Evolutionary conservation across 2,113 vertebrate species (phyloP), one percentile per base, ranked within the genome.

Genomic region (Danionella cerebrum): DNA sequence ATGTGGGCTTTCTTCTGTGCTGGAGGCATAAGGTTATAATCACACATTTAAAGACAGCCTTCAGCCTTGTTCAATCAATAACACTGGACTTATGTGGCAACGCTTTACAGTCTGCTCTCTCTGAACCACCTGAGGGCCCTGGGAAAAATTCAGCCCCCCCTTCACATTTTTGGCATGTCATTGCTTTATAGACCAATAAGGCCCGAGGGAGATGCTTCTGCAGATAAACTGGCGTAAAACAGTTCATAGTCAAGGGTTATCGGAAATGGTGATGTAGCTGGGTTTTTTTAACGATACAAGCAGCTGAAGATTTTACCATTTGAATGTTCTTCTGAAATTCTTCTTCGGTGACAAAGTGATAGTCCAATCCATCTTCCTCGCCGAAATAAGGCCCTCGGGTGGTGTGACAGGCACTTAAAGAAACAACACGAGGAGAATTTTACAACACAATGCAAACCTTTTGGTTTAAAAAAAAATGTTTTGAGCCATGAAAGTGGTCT

Each of bases 341-440:
- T 67, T 91, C 92, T 64, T 87, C 79, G 4, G 87, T 90, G 75
- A 95, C 24, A 67, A 95, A 98, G 76, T 97, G 88, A 79, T 95
- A 97, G 79, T 98, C 94, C 0, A 84, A 78, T 35, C 88, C 88
- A 67, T 94, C 87, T 51, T 92, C 88, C 81, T 98, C 96, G 50
- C 91, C 91, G 59, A 87, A 89, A 69, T 93, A 94, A 25, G 90
- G 84, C 4, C 62, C 73, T 79, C 96, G 91, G 14, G 93, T 97
- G 52, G 96, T 96, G 77, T 97, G 94, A 64, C 89, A 92, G 67
- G 86, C 82, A 36, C 96, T 98, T 86, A 79, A 79, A 59, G 75
- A 50, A 4, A 45, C 47, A 80, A 51, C 76, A 31, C 22, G 9
- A 3, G 9, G 9, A 6, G 5, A 33, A 6, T 33, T 33, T 33